phyloP scores from a whole-genome alignment of 2,797 vertebrate genomes.

The Manis crassicaudata region DNA sequence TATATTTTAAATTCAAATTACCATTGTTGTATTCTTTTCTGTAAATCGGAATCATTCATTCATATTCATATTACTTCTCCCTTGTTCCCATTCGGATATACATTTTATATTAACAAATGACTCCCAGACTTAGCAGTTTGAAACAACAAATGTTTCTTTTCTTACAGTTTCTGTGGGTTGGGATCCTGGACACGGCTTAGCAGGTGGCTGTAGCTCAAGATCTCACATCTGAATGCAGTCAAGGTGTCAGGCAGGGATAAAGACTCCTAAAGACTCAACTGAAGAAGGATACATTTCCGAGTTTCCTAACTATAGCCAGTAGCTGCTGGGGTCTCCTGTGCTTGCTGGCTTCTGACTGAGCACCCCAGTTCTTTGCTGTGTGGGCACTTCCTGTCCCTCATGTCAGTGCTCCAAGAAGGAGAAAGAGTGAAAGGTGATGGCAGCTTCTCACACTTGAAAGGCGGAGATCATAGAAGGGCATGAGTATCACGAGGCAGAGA shows the following conservation, averaged over 20 bases:
- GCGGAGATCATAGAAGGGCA: background rate
- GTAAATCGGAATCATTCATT: background rate
- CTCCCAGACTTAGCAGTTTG: background rate
- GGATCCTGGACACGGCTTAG: background rate
- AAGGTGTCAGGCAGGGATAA: accelerated
- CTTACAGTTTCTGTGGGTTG: background rate
- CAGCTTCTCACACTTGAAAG: background rate
- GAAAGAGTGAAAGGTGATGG: background rate
- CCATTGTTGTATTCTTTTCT: background rate
- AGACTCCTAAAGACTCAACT: background rate
- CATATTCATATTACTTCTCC: background rate
- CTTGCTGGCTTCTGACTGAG: background rate
- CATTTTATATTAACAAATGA: background rate
- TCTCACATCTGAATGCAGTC: background rate
- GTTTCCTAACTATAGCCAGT: accelerated
- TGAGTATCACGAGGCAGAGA: background rate
- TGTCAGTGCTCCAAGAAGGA: background rate
- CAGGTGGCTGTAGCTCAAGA: background rate
- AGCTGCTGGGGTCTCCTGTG: background rate
- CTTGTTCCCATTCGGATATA: background rate
- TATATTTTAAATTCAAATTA: background rate
- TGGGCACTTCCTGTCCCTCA: background rate
- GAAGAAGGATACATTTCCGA: background rate
- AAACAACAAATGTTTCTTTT: background rate
- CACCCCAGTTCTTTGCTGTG: background rate